Conservation (phyloP, 2,888 invertebrate genomes). For the Andrena marginata region DNA sequence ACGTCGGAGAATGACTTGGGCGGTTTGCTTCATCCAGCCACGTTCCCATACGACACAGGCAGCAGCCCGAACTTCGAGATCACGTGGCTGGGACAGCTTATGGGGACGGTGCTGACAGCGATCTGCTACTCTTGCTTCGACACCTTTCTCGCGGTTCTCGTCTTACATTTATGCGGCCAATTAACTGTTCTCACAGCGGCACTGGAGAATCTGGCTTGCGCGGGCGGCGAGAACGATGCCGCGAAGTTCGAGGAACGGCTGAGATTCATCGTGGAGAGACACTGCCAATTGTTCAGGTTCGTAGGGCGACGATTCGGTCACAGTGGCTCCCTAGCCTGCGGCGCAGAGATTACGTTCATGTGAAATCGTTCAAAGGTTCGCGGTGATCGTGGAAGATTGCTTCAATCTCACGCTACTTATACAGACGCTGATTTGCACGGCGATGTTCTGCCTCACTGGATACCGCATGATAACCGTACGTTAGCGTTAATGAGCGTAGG, state of each 20-base stretch:
- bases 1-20: slow-evolving; percentile 35
- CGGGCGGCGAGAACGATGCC: not conserved
- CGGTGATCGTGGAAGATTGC: slow-evolving; percentile 57
- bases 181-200: slow-evolving; percentile 56
- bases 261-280: slow-evolving; percentile 55
- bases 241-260: slow-evolving; percentile 19
- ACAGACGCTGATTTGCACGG: slow-evolving; percentile 58
- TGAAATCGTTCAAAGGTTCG: slow-evolving; percentile 48
- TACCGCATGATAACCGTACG: slow-evolving; percentile 68
- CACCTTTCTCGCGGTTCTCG: slow-evolving; percentile 70
- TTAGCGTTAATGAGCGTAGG: not conserved
- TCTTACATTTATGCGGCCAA: slow-evolving; percentile 77
- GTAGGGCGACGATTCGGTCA: not conserved
- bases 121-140: slow-evolving; percentile 74
- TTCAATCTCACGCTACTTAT: slow-evolving; percentile 68
- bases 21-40: slow-evolving; percentile 42
- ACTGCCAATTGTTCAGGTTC: slow-evolving; percentile 63
- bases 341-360: too few species aligned
- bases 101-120: slow-evolving; percentile 67
- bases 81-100: slow-evolving; percentile 72
- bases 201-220: slow-evolving; percentile 44
- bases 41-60: slow-evolving; percentile 72
- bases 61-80: slow-evolving; percentile 69
- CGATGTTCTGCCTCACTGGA: slow-evolving; percentile 69
- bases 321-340: not conserved